Evolutionary conservation across 2,113 vertebrate species (phyloP), one percentile per base, ranked within the genome.

Genomic region (Loxodonta africana): DNA sequence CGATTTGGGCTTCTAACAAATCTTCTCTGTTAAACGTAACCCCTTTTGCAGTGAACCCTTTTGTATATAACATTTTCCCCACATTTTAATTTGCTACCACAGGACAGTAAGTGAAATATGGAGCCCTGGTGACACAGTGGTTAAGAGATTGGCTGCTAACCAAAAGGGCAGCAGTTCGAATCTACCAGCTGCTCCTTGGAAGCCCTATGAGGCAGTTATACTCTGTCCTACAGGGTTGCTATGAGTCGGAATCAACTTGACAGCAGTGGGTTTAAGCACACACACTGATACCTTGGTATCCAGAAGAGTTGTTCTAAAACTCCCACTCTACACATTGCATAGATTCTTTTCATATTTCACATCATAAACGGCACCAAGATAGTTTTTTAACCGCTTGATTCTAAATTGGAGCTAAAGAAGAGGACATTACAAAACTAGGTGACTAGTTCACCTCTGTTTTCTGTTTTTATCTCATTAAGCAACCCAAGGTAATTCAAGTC

Each of bases 381-480:
- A 80, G 30, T 23, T 67, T 44, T 84, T 76, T 44, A 84, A 67
- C 89, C 28, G 11, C 60, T 85, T 80, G 69, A 60, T 23, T 53
- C 81, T 96, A 78, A 73, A 74, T 30, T 65, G 37, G 71, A 92
- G 57, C 2, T 1, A 77, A 93, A 73, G 46, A 62, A 96, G 33
- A 90, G 83, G 91, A 76, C 78, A 60, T 8, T 62, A 20, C 63
- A 67, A 95, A 97, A 83, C n/a, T 53, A 81, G 88, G 57, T 93
- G 71, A 94, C 48, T 23, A 48, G 76, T 30, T 96, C 88, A 90
- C 12, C 8, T 28, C 83, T 77, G 21, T 53, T 63, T 88, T 90
- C 78, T 78, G 76, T 26, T 53, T 97, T 93, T 93, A 63, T 67
- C 83, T 96, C 86, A 71, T 80, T 67, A 41, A 91, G 85, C 92